These are phyloP conservation scores for Dreissena polymorpha DNA, from an alignment of 1,140 invertebrate species.

Conservation along the genomic window DNA sequence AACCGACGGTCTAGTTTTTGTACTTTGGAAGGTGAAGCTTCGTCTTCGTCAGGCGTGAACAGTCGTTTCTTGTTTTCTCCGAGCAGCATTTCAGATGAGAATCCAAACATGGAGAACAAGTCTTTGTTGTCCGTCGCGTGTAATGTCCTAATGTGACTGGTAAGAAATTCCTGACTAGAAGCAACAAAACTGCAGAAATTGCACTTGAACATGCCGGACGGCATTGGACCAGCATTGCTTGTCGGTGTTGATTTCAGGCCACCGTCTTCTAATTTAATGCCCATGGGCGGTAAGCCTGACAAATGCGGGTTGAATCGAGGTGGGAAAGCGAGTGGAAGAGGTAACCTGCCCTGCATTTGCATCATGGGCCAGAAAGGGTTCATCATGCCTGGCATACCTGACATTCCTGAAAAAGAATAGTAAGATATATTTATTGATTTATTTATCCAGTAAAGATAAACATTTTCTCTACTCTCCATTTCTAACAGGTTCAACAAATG, in stretches of 20 bases:
- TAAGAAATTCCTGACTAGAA: slow-evolving; percentile 74
- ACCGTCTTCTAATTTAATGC: slow-evolving; percentile 33
- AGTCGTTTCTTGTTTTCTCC: slow-evolving; percentile 65
- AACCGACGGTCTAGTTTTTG: neutral
- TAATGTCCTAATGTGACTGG: slow-evolving; percentile 78
- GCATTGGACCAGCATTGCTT: slow-evolving; percentile 1
- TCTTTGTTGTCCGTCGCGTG: slow-evolving; percentile 79
- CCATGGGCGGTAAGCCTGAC: slow-evolving; percentile 25
- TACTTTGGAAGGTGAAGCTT: slow-evolving; percentile 10
- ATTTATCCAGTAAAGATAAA: too few relatives aligned
- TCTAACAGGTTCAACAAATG: too few relatives aligned
- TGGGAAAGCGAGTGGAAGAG: slow-evolving; percentile 63
- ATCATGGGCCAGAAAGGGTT: slow-evolving; percentile 74
- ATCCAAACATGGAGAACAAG: slow-evolving; percentile 74
- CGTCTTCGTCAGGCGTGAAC: slow-evolving; percentile 4
- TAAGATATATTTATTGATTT: too few relatives aligned
- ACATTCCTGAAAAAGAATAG: neutral
- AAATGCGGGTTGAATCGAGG: slow-evolving; percentile 48
- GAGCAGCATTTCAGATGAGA: slow-evolving; percentile 71
- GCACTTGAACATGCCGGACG: slow-evolving; percentile 72
- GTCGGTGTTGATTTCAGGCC: slow-evolving; percentile 21
- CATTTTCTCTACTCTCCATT: too few relatives aligned
- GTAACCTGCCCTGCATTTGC: slow-evolving; percentile 62
- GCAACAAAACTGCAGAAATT: slow-evolving; percentile 79
- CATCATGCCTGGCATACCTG: slow-evolving; percentile 61